Evolutionary conservation across 1,140 invertebrate genomes (phyloP).

Genomic region (Ooceraea biroi): DNA sequence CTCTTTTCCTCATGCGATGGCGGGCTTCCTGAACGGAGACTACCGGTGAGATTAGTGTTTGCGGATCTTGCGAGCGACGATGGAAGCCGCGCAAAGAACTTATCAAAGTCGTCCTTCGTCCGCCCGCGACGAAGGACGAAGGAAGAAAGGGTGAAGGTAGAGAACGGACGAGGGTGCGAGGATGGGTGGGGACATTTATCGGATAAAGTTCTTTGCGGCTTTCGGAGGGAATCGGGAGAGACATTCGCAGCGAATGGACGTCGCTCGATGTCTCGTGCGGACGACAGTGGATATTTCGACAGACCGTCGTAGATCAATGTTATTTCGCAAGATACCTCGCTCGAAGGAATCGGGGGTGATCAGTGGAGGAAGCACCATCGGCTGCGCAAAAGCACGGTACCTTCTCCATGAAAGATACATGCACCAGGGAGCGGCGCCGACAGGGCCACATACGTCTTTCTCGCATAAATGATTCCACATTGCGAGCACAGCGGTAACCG

Average conservation of each 20-base stretch:
- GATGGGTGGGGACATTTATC: slow-evolving; percentile 44
- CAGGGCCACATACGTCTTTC: slow-evolving; percentile 25
- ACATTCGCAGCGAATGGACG: slow-evolving; percentile 44
- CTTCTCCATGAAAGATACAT: slow-evolving; percentile 46
- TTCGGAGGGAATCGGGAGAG: slow-evolving; percentile 37
- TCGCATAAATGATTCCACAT: slow-evolving; percentile 47
- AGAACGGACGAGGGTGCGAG: neutral
- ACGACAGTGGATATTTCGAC: slow-evolving; percentile 50
- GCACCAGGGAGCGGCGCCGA: neutral
- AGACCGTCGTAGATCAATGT: slow-evolving; percentile 51
- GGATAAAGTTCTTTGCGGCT: slow-evolving; percentile 65
- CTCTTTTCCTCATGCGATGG: neutral
- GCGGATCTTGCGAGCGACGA: neutral
- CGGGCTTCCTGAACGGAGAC: slow-evolving; percentile 17
- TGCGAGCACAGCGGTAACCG: neutral
- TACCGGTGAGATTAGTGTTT: slow-evolving; percentile 15
- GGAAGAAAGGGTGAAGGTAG: slow-evolving; percentile 24
- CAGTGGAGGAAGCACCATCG: no score
- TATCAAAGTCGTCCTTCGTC: slow-evolving; percentile 59
- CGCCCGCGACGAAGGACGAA: neutral
- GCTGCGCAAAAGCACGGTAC: neutral
- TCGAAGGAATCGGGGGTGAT: neutral
- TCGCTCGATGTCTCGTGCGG: slow-evolving; percentile 24
- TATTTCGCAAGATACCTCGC: slow-evolving; percentile 13
- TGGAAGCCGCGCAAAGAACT: slow-evolving; percentile 41